Conservation (phyloP, 2,888 invertebrate species). For the Sisyra nigra region DNA sequence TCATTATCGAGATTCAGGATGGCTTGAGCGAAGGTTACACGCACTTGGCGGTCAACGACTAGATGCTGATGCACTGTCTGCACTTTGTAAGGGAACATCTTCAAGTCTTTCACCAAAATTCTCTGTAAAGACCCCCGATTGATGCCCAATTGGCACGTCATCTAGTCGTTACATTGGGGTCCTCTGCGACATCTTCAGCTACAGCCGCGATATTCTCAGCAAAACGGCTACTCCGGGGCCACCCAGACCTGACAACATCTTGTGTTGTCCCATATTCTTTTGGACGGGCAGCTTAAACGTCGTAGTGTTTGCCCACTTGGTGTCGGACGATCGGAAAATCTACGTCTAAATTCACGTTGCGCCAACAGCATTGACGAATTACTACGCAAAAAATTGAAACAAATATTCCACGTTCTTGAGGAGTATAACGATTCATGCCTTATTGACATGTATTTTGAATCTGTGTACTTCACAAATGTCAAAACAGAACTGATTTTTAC, state of each 20-base stretch:
- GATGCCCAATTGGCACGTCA: constrained; percentile 10
- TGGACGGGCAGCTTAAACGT: constrained; percentile 9
- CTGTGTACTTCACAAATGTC: constrained; percentile 7
- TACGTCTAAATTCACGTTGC: constrained; percentile 11
- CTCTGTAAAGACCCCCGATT: constrained; percentile 1
- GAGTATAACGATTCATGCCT: background rate
- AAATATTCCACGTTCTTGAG: background rate
- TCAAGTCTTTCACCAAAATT: constrained; percentile 11
- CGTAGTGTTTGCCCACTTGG: too few relatives aligned
- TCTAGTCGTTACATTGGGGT: constrained; percentile 8
- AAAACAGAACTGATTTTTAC: background rate
- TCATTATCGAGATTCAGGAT: constrained; percentile 10
- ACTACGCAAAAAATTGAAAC: too few relatives aligned
- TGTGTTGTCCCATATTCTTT: constrained; percentile 10
- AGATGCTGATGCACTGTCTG: constrained; percentile 11
- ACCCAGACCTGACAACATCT: too few relatives aligned
- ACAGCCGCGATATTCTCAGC: constrained; percentile 10
- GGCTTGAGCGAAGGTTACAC: constrained; percentile 11
- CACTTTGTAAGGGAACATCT: constrained; percentile 12
- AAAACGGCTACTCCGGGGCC: constrained; percentile 5
- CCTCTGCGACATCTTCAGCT: constrained; percentile 8
- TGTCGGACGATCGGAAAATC: too few relatives aligned
- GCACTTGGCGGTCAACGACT: constrained; percentile 11
- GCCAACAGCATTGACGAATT: too few relatives aligned
- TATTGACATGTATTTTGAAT: constrained; percentile 1